Evolutionary conservation across 1,140 invertebrate species (phyloP).

Genomic region (Contarinia nasturtii): DNA sequence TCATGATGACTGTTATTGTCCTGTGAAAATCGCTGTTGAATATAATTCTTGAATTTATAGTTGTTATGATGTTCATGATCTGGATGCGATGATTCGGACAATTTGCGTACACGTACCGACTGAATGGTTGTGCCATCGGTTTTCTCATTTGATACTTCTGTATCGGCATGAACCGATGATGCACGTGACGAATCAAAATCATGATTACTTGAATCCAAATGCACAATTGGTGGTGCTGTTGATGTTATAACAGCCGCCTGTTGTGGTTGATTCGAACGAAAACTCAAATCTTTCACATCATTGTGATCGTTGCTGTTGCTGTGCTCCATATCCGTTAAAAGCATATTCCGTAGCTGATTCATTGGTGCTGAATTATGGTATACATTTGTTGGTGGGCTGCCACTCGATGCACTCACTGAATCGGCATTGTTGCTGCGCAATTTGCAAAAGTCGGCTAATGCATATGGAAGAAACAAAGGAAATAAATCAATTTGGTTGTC

Average conservation of each 20-base stretch:
- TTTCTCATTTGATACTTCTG: slow-evolving; percentile 9
- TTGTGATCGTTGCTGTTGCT: slow-evolving; percentile 51
- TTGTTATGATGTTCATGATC: slow-evolving; percentile 31
- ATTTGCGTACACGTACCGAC: slow-evolving; percentile 19
- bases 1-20: slow-evolving; percentile 12
- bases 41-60: slow-evolving; percentile 91
- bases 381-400: slow-evolving; percentile 20
- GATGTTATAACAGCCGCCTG: slow-evolving; percentile 20
- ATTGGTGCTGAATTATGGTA: slow-evolving; percentile 21
- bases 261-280: slow-evolving; percentile 17
- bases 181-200: slow-evolving; percentile 22
- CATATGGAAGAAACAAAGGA: not conserved
- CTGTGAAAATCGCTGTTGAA: slow-evolving; percentile 64
- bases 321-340: slow-evolving; percentile 20
- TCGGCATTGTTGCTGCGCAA: slow-evolving; percentile 25
- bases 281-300: slow-evolving; percentile 23
- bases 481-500: no score
- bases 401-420: slow-evolving; percentile 22
- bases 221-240: slow-evolving; percentile 13
- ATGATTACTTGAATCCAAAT: slow-evolving; percentile 19
- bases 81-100: slow-evolving; percentile 26
- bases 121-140: slow-evolving; percentile 6
- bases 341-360: slow-evolving; percentile 23
- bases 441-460: slow-evolving; percentile 31
- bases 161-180: slow-evolving; percentile 9